Evolutionary conservation across 2,113 vertebrate species (phyloP), one percentile per base, ranked within the genome.

Genomic region (Ictalurus punctatus): DNA sequence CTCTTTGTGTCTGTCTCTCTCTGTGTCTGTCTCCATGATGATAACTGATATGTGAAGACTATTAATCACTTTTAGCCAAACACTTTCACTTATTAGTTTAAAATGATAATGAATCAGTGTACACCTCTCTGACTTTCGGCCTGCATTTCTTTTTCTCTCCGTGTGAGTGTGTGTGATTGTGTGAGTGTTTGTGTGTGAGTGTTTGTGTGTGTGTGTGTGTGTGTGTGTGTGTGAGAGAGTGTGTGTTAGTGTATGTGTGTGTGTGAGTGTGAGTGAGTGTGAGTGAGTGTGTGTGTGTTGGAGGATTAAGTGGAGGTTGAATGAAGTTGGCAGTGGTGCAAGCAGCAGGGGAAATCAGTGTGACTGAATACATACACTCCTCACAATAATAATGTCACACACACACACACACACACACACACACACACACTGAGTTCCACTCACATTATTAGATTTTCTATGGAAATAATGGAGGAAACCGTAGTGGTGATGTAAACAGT

Each of bases 311-410:
- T 92, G 89, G 56, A 88, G 90, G 94, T 95, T 95, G 93, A 95
- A 95, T 95, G 95, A 94, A 93, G 87, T 93, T 92, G 89, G 21
- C 78, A 54, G 85, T 89, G 91, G 89, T 91, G 92, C 85, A 19
- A 56, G 93, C 89, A 92, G 94, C 92, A 79, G 84, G 94, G 94
- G 94, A 96, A 95, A 96, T 96, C 90, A 94, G 93, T 94, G 91
- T 94, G 91, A 94, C 93, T 94, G 94, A 95, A 76, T 10, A 25
- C 37, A 95, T 95, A 94, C 95, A 95, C 93, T 94, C 93, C 93
- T 95, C 93, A 93, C 88, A 86, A 83, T 88, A 90, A 94, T 93
- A 92, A 94, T 92, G 93, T 89, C 61, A 12, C 40, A 69, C 63
- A 86, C 48, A 27, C 19, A 76, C 56, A 52, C 56, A 63, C 79